Conservation (phyloP, 2,888 invertebrate species). For the Pseudolycoriella hygida region DNA sequence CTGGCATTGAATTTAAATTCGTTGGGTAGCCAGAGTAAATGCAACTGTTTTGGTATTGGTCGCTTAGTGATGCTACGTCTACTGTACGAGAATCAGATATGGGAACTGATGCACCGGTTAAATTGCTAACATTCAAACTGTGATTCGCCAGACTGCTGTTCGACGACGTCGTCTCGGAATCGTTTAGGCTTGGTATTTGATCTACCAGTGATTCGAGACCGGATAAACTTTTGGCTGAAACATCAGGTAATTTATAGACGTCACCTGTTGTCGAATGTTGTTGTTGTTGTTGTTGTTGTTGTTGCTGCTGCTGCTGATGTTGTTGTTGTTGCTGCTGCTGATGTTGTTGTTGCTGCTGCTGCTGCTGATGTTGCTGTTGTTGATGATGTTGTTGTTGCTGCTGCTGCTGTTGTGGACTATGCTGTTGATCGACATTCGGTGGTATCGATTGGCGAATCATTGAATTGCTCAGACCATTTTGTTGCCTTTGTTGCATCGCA, state of each 20-base stretch:
- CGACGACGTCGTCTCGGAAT: constrained; percentile 8
- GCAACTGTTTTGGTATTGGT: constrained; percentile 6
- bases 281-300: constrained; percentile 12
- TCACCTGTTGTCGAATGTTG: constrained; percentile 6
- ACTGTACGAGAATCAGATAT: constrained; percentile 10
- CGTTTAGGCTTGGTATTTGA: constrained; percentile 72
- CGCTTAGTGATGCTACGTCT: constrained; percentile 12
- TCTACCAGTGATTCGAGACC: constrained; percentile 79
- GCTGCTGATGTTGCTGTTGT: constrained; percentile 11
- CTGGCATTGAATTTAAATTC: constrained; percentile 3
- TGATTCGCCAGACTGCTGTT: constrained; percentile 9
- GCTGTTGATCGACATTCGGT: not conserved
- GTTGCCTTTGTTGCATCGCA: constrained; percentile 4
- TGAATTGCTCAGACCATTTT: not conserved
- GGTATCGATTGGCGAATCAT: no score
- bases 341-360: constrained; percentile 10
- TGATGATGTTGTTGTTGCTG: constrained; percentile 16
- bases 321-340: constrained; percentile 19
- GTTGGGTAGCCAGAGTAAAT: constrained; percentile 6
- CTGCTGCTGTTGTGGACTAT: constrained; percentile 17
- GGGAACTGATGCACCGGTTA: constrained; percentile 1
- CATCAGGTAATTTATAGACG: constrained; percentile 30
- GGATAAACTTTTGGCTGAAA: constrained; percentile 70
- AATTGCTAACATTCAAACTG: constrained; percentile 10
- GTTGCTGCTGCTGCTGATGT: constrained; percentile 13